These are phyloP conservation scores for Scelioninae gen. 2 DNA, from an alignment of 2,888 invertebrate species.

Conservation along the genomic window DNA sequence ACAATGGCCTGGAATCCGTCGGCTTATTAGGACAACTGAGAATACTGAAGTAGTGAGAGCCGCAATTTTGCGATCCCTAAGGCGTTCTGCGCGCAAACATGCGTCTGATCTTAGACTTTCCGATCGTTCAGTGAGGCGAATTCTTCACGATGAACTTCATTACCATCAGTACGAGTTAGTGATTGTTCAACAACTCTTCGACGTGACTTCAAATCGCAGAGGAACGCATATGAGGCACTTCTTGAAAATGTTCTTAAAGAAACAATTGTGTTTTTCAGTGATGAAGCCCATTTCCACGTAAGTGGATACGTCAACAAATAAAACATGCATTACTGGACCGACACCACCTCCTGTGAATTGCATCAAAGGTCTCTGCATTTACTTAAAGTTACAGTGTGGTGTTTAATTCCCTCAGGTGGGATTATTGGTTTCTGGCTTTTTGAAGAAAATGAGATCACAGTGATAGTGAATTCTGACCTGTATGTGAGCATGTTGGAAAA, in stretches of 20 bases:
- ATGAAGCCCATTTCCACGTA: conserved; percentile 61
- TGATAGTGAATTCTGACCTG: no score
- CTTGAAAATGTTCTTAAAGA: conserved; percentile 56
- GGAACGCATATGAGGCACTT: conserved; percentile 36
- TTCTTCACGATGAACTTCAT: conserved; percentile 24
- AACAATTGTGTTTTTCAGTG: conserved; percentile 51
- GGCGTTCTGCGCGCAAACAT: conserved; percentile 26
- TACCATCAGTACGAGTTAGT: conserved; percentile 12
- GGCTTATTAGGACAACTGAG: conserved; percentile 62
- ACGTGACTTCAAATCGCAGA: conserved; percentile 17
- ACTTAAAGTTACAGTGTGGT: conserved; percentile 62
- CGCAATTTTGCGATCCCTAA: conserved; percentile 61
- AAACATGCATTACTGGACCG: conserved; percentile 61
- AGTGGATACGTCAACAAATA: conserved; percentile 58
- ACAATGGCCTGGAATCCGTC: conserved; percentile 22
- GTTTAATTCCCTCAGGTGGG: conserved; percentile 52
- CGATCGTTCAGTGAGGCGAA: conserved; percentile 7
- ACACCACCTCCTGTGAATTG: conserved; percentile 58
- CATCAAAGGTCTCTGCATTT: conserved; percentile 62
- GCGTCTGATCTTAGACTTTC: conserved; percentile 23
- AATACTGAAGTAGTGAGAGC: conserved; percentile 63
- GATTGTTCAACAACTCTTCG: conserved; percentile 9
- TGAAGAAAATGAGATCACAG: conserved; percentile 63
- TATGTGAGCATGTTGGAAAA: conserved; percentile 61
- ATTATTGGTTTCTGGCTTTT: conserved; percentile 64